Evolutionary conservation across 2,113 vertebrate species (phyloP).

Genomic region (Struthio camelus): DNA sequence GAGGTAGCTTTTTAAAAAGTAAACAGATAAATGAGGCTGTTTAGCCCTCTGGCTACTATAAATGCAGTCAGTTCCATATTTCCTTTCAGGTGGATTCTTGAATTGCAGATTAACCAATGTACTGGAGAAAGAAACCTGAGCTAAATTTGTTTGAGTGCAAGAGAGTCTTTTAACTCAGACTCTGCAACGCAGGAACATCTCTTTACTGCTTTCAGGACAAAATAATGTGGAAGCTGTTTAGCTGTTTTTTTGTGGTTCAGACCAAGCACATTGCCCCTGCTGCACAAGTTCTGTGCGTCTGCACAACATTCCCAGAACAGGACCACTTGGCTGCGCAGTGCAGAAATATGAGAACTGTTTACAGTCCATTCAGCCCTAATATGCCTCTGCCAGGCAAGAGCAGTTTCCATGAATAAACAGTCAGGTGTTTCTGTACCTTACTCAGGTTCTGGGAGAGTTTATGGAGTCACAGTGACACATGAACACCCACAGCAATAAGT

Average conservation of each 20-base stretch:
- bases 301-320: background rate
- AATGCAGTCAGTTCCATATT: background rate
- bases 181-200: background rate
- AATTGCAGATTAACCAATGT: background rate
- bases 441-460: background rate
- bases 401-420: rapidly evolving
- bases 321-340: background rate
- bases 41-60: background rate
- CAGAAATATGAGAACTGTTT: background rate
- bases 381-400: background rate
- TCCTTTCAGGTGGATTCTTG: background rate
- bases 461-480: background rate
- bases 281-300: background rate
- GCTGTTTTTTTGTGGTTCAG: background rate
- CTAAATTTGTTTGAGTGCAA: background rate
- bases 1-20: background rate
- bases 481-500: background rate
- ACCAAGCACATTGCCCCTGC: background rate
- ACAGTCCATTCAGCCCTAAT: background rate
- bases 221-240: background rate
- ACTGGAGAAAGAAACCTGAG: background rate
- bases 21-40: background rate
- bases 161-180: background rate
- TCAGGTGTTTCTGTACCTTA: background rate
- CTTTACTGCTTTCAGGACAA: background rate